Base-by-base conservation (phyloP, 1,140 invertebrate genomes). In the Meteorus sp. region DNA sequence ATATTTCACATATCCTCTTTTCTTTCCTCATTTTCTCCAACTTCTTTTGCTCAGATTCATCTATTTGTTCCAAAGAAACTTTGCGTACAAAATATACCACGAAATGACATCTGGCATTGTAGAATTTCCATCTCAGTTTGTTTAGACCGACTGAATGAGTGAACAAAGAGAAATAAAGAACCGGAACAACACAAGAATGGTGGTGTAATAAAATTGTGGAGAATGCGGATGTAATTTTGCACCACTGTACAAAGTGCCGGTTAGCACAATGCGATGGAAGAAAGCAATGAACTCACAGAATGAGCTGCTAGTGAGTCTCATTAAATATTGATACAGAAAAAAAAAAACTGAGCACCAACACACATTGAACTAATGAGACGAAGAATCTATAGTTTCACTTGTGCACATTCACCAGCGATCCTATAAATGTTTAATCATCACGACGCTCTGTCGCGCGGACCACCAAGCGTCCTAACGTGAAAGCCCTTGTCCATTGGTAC, bases 281-380 rank as follows among this genome's bases (percentile, higher is more conserved):
- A n/a, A 58, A 41, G 47, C 43, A 39, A 45, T 29, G 35, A 55
- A 59, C 58, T 51, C 23, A 48, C 8, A 15, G 23, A 27, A 45
- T 22, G 13, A 20, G 15, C n/a, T 17, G 5, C n/a, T 17, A 23
- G 52, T 35, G 27, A 25, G n/a, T n/a, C 11, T 39, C 43, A 50
- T 66, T 64, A 68, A 66, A 62, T 65, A 67, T 64, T 65, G 20
- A 48, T 45, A 44, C 39, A 15, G 20, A 51, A 41, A 60, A 64
- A 63, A 53, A 48, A 61, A 39, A 47, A 31, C 39, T 8, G 11
- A 31, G 5, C 20, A 4, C 37, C 19, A 47, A 50, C 57, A 53
- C 39, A n/a, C n/a, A n/a, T n/a, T n/a, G 43, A 51, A 54, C 57
- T 69, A 70, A 69, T 64, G 63, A 68, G 67, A 69, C 55, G 47